Evolutionary conservation across 2,797 vertebrate genomes (phyloP), one percentile per base, ranked within the genome.

Genomic region (Spizella passerina): DNA sequence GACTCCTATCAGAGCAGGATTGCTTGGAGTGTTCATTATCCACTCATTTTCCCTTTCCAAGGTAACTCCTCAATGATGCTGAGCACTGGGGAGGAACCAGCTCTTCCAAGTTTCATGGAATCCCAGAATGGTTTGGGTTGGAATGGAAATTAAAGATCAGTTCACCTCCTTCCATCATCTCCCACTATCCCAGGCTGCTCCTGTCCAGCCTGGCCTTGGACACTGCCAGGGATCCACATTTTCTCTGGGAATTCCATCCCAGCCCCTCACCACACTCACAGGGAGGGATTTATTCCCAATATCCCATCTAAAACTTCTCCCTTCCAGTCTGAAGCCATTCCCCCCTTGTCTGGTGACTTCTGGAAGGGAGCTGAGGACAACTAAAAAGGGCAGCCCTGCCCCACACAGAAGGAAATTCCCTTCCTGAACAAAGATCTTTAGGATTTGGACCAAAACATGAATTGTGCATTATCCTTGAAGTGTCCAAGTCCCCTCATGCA

Each of bases 21-120:
- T 82, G 19, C 23, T 10, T 52, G 9, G 7, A 8, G 9, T 0
- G 3, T 5, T 53, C 10, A 2, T 23, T 24, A 1, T 4, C 3
- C 20, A 3, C 14, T 4, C 17, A 1, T n/a, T 69, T 64, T 14
- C 29, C 49, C n/a, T 43, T 53, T 21, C 8, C 8, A 5, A 26
- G 16, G 32, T 4, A 41, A 49, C 14, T 4, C 77, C 39, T 20
- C 0, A 7, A 11, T 7, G 6, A 14, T 52, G 23, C 66, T 36
- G 14, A 12, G 69, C 18, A 20, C 26, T 41, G 21, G 32, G 16
- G 29, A 21, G 3, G 6, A 19, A 29, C 19, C 8, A 39, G 9
- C 21, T 46, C 46, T 59, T 22, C 38, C 21, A 34, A 6, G 2
- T 46, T 53, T 27, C 3, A 2, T 1, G 6, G 32, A 26, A 34